phyloP scores from a whole-genome alignment of 2,113 vertebrate genomes.

The Columba janthina region DNA sequence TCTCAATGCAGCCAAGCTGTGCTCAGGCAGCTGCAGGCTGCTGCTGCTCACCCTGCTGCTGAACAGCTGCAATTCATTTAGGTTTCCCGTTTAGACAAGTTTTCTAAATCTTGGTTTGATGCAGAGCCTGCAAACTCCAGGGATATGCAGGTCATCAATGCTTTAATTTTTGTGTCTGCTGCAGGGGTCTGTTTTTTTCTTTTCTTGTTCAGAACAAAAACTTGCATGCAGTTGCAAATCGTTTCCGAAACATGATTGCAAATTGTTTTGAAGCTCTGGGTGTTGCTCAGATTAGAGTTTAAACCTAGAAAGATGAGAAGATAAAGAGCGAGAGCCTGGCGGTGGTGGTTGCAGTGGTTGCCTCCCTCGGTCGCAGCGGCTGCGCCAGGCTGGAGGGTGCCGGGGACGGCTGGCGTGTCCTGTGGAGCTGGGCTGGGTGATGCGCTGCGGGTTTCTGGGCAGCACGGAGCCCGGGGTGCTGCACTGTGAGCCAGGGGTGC shows the following conservation, averaged over 20 bases:
- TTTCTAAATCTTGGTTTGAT: background rate
- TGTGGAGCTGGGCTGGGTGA: background rate
- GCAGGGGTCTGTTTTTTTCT: background rate
- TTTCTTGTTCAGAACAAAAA: background rate
- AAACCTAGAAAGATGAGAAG: background rate
- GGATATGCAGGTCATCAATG: background rate
- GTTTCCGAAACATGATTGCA: background rate
- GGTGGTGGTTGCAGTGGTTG: background rate
- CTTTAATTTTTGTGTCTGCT: rapidly evolving
- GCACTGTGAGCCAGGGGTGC: rapidly evolving
- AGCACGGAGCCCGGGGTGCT: rapidly evolving
- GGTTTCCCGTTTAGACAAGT: background rate
- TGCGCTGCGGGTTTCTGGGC: background rate
- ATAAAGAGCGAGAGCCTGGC: background rate
- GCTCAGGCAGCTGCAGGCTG: constrained; percentile 2
- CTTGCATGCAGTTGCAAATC: background rate
- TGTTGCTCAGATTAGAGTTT: background rate
- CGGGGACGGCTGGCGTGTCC: rapidly evolving
- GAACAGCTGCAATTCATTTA: background rate
- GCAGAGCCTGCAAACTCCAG: background rate
- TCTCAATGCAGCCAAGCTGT: background rate
- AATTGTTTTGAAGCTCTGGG: background rate
- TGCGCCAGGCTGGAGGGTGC: rapidly evolving
- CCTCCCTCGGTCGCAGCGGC: rapidly evolving
- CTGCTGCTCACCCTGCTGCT: background rate